A percentile compares a stretch with the other conserved stretches of the same genome.
Evolutionary conservation across 2,888 invertebrate genomes (phyloP).

Genomic region (Calephelis perditalis): DNA sequence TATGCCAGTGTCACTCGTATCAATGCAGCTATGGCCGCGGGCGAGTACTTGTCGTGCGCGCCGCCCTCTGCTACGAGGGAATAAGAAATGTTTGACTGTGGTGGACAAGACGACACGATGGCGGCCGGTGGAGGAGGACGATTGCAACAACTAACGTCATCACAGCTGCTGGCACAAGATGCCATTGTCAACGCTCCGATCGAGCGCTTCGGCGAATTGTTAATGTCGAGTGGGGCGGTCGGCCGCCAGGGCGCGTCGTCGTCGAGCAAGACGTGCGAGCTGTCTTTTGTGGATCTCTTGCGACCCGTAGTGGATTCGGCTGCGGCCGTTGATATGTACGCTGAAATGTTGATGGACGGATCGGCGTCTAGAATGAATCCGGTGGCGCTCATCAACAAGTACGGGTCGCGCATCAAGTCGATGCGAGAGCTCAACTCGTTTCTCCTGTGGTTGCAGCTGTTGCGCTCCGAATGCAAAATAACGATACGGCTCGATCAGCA

Average conservation of each 20-base stretch:
- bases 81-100: constrained; percentile 13
- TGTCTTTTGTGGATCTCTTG: constrained; percentile 11
- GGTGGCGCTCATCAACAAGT: constrained; percentile 1
- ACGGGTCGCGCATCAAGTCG: constrained; percentile 4
- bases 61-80: constrained; percentile 11
- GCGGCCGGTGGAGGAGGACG: not conserved
- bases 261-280: constrained; percentile 7
- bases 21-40: constrained; percentile 9
- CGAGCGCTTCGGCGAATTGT: constrained; percentile 11
- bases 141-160: not conserved
- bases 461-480: constrained; percentile 3
- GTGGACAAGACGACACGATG: constrained; percentile 6
- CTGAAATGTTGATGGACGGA: constrained; percentile 12
- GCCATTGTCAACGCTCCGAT: constrained; percentile 15
- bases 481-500: constrained; percentile 3
- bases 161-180: constrained; percentile 4
- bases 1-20: too few relatives aligned
- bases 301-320: constrained; percentile 8
- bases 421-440: constrained; percentile 6
- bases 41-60: constrained; percentile 11
- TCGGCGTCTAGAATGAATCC: not conserved
- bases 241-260: not conserved
- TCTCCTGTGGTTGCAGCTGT: constrained; percentile 3
- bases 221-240: constrained; percentile 12
- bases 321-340: constrained; percentile 10